Evolutionary conservation across 2,888 invertebrate genomes (phyloP).

Genomic region (Cryptocephalus moraei): DNA sequence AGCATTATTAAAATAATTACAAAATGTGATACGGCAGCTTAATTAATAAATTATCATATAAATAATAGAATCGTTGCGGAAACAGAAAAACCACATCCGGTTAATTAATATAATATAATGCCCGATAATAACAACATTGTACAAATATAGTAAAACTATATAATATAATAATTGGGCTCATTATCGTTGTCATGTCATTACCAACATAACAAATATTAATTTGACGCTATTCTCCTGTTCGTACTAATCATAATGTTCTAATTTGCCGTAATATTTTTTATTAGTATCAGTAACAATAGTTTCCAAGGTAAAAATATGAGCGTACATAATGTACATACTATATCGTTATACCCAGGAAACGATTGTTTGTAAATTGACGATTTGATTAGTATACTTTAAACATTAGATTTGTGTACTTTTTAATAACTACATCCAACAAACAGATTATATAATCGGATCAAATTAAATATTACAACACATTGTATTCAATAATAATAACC

Average conservation of each 20-base stretch:
- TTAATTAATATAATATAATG: slow-evolving; percentile 17
- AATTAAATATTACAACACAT: too few species aligned
- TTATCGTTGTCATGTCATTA: slow-evolving; percentile 10
- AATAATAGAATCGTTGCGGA: slow-evolving; percentile 19
- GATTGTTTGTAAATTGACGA: too few species aligned
- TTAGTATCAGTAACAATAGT: too few species aligned
- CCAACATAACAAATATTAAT: not conserved
- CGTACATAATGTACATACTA: too few species aligned
- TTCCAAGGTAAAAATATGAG: too few species aligned
- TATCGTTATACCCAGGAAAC: too few species aligned
- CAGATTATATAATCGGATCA: too few species aligned
- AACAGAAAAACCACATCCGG: slow-evolving; percentile 21
- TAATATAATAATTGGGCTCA: slow-evolving; percentile 13
- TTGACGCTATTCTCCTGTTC: not conserved
- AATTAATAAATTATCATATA: slow-evolving; percentile 21
- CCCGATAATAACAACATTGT: slow-evolving; percentile 15
- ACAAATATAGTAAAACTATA: slow-evolving; percentile 16
- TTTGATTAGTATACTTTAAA: too few species aligned
- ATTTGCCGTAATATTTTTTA: not conserved
- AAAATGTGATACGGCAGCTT: slow-evolving; percentile 14
- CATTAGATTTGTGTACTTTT: too few species aligned
- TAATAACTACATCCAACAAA: too few species aligned
- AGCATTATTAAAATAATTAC: slow-evolving; percentile 11
- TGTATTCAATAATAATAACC: too few species aligned
- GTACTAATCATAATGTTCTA: not conserved